These are phyloP conservation scores for Leucoraja erinaceus DNA, from an alignment of 2,113 vertebrate species.

Conservation along the genomic window DNA sequence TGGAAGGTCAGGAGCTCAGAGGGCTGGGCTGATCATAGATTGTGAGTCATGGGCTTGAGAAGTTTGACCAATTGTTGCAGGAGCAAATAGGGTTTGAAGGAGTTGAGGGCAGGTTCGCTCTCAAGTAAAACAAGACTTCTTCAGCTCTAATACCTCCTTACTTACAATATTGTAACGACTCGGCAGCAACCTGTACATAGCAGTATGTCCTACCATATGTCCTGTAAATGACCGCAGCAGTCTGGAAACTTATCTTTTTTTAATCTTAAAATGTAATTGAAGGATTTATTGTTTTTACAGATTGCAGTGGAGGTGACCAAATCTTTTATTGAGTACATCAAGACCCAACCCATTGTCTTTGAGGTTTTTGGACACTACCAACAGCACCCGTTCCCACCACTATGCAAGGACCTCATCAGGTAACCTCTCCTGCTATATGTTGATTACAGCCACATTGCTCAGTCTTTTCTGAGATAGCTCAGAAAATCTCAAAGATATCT, in stretches of 20 bases:
- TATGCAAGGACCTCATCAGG: slow-evolving; percentile 91
- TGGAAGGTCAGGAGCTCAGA: too few relatives aligned
- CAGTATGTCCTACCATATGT: not conserved
- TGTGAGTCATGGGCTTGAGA: too few relatives aligned
- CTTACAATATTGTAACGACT: not conserved
- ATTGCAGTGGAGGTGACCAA: slow-evolving; percentile 93
- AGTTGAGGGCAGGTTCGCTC: too few relatives aligned
- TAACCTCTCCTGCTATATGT: slow-evolving; percentile 44
- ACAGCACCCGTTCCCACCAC: slow-evolving; percentile 83
- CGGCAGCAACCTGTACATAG: not conserved
- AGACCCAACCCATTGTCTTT: slow-evolving; percentile 91
- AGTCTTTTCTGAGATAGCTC: not conserved
- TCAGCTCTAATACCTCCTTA: not conserved
- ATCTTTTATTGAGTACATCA: slow-evolving; percentile 92
- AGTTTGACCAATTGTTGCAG: too few relatives aligned
- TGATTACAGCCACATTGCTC: not conserved
- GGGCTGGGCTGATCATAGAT: too few relatives aligned
- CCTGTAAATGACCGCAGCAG: not conserved
- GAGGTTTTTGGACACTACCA: slow-evolving; percentile 97
- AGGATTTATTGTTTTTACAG: slow-evolving; percentile 49
- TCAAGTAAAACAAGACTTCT: not conserved
- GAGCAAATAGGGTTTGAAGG: too few relatives aligned
- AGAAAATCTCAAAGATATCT: not conserved
- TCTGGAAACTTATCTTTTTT: not conserved
- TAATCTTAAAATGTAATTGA: not conserved